Conservation (phyloP, 2,113 vertebrate species). For the Clarias batrachus region DNA sequence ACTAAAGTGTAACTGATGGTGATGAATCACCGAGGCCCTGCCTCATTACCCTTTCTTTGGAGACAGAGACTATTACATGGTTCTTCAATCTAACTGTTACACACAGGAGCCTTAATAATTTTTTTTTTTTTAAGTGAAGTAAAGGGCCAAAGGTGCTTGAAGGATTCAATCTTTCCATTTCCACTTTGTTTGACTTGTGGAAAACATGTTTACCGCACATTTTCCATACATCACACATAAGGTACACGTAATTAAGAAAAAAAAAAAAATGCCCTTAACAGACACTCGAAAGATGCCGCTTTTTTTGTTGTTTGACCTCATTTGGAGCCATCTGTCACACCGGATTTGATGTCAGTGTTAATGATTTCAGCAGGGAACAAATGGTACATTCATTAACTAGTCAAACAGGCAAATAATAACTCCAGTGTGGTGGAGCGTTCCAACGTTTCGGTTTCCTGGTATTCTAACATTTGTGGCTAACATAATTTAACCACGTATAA, state of each 20-base stretch:
- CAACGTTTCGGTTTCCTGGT: background rate
- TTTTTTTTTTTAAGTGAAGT: background rate
- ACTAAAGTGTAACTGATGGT: slow-evolving; percentile 14
- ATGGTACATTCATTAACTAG: background rate
- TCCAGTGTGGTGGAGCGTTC: background rate
- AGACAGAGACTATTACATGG: background rate
- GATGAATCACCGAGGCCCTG: background rate
- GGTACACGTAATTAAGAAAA: background rate
- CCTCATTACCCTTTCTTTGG: slow-evolving; percentile 25
- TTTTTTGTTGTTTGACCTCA: background rate
- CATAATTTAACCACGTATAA: background rate
- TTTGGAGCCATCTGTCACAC: background rate
- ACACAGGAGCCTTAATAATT: background rate
- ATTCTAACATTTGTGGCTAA: background rate
- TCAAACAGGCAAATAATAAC: background rate
- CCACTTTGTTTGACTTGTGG: background rate
- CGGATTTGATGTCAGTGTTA: background rate
- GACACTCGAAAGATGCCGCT: background rate
- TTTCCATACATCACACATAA: background rate
- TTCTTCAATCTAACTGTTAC: background rate
- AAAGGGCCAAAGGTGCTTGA: background rate
- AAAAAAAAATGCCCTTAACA: background rate
- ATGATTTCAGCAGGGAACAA: background rate
- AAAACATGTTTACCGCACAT: background rate
- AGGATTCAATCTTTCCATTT: background rate